Percentiles rank a stretch among this genome's conserved stretches.
These are phyloP conservation scores for Hydroisotoma schaefferi DNA, from an alignment of 2,888 invertebrate genomes.

Conservation along the genomic window DNA sequence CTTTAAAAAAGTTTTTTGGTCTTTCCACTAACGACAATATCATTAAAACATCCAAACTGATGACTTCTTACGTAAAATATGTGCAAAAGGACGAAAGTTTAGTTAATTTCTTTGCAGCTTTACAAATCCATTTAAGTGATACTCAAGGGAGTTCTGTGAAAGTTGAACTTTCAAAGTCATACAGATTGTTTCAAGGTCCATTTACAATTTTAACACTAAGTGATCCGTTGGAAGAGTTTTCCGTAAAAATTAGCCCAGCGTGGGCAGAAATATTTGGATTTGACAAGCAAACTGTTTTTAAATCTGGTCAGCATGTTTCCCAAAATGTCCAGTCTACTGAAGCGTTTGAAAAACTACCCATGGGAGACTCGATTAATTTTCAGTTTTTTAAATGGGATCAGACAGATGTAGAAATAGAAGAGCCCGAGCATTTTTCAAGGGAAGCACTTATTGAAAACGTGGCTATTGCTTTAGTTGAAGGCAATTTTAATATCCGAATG, in stretches of 20 bases:
- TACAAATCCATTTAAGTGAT: neutral
- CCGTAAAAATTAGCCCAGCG: neutral
- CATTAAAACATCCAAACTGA: too few species aligned
- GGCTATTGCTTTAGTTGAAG: neutral
- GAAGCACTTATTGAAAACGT: neutral
- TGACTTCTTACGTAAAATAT: neutral
- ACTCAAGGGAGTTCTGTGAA: neutral
- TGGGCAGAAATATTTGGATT: neutral
- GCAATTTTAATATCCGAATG: too few species aligned
- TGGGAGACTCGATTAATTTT: neutral
- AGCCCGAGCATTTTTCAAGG: neutral
- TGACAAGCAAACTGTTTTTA: neutral
- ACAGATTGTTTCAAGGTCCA: neutral
- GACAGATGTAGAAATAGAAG: neutral
- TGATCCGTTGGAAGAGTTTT: neutral
- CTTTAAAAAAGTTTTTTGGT: neutral
- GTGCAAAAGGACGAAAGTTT: neutral
- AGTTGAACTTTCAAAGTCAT: neutral
- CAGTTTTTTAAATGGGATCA: neutral
- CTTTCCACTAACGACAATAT: too few species aligned
- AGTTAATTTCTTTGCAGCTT: neutral
- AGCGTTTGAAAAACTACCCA: neutral
- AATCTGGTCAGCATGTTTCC: neutral
- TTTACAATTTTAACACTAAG: too few species aligned
- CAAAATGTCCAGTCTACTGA: neutral